Percentiles rank a stretch among this genome's conserved stretches.
Evolutionary conservation across 2,113 vertebrate genomes (phyloP).

Genomic region (Gorsachius goisagi): DNA sequence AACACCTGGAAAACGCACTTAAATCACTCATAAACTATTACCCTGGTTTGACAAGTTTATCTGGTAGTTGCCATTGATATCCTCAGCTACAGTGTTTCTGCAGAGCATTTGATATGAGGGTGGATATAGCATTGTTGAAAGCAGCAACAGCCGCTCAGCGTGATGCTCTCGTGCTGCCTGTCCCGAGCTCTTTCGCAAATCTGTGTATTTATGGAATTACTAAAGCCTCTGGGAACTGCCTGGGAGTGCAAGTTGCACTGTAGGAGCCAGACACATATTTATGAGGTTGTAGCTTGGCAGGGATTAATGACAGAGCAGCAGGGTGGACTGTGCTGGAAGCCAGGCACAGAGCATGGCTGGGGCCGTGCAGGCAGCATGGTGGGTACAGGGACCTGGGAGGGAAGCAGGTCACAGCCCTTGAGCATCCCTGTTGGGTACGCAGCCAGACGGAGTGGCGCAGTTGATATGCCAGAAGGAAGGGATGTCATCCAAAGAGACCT

Average conservation of each 20-base stretch:
- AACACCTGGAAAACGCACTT: background rate
- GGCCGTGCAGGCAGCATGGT: fast-evolving
- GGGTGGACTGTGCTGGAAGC: background rate
- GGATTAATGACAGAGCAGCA: background rate
- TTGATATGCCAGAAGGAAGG: too few relatives aligned
- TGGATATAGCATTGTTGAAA: background rate
- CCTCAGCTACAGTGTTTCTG: background rate
- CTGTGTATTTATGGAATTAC: background rate
- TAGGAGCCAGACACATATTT: background rate
- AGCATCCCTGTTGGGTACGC: fast-evolving
- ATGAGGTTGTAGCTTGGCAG: background rate
- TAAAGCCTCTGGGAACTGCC: background rate
- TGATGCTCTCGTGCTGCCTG: background rate
- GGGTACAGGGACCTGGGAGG: background rate
- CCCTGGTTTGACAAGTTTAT: background rate
- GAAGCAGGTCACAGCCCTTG: background rate
- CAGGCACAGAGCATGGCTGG: fast-evolving
- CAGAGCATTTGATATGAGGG: background rate
- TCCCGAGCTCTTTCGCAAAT: background rate
- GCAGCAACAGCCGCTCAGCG: background rate
- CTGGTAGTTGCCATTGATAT: background rate
- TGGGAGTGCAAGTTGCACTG: background rate
- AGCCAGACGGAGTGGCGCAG: background rate
- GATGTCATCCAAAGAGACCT: too few relatives aligned
- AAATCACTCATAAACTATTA: background rate